phyloP scores from a whole-genome alignment of 2,888 invertebrate genomes.

The Coleophora deauratella region DNA sequence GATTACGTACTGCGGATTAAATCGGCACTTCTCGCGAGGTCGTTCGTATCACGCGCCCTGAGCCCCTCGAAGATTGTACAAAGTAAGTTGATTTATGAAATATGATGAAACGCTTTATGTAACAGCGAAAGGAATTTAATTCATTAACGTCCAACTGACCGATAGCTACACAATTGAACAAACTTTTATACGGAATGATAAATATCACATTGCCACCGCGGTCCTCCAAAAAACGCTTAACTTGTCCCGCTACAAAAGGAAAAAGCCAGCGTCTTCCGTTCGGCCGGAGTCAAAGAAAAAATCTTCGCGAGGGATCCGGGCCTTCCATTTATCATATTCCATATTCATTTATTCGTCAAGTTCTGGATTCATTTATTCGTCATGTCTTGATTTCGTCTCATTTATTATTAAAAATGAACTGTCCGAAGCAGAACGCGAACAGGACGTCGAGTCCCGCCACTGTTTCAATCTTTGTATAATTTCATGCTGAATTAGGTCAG shows the following conservation, averaged over 20 bases:
- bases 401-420: constrained; percentile 77
- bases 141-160: constrained; percentile 26
- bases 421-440: constrained; percentile 64
- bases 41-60: constrained; percentile 26
- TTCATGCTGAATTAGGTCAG: constrained; percentile 51
- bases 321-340: constrained; percentile 74
- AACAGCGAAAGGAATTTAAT: constrained; percentile 1
- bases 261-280: constrained; percentile 73
- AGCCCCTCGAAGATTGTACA: too few relatives aligned
- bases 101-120: neutral
- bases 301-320: constrained; percentile 70
- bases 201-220: constrained; percentile 61
- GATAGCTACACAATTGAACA: constrained; percentile 55
- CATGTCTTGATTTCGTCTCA: constrained; percentile 76
- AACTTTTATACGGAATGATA: constrained; percentile 68
- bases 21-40: constrained; percentile 44
- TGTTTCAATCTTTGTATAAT: constrained; percentile 70
- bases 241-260: constrained; percentile 73
- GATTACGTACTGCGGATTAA: constrained; percentile 63
- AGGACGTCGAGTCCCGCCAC: constrained; percentile 60
- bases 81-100: constrained; percentile 7
- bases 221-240: constrained; percentile 71
- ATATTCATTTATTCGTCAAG: constrained; percentile 76
- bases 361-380: constrained; percentile 76
- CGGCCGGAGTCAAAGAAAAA: constrained; percentile 71